A percentile compares a stretch with the other conserved stretches of the same genome.
Conservation (phyloP, 2,113 vertebrate species). For the Aleadryas rufinucha region DNA sequence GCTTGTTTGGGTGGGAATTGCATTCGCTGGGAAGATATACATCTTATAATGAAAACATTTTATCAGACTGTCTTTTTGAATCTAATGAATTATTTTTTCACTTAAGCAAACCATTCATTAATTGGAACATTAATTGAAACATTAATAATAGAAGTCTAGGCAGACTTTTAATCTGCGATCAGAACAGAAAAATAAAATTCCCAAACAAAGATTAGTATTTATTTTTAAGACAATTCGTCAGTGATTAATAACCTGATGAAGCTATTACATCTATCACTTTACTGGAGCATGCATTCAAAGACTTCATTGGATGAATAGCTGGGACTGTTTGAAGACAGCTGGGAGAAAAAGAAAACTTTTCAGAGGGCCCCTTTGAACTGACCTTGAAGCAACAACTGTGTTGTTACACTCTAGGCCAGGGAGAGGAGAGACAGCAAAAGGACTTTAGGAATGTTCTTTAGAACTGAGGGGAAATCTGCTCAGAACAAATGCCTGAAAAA, state of each 20-base stretch:
- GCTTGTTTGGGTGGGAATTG: background rate
- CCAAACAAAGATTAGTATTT: conserved; percentile 55
- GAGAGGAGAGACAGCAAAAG: background rate
- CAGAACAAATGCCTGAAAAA: background rate
- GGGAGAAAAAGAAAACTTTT: background rate
- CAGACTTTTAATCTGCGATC: conserved; percentile 29
- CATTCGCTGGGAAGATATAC: background rate
- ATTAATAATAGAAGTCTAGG: conserved; percentile 37
- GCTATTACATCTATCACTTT: conserved; percentile 1
- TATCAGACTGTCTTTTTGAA: conserved; percentile 21
- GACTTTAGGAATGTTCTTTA: background rate
- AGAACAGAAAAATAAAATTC: conserved; percentile 56
- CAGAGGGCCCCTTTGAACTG: background rate
- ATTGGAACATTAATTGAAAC: conserved; percentile 57
- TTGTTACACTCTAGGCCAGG: background rate
- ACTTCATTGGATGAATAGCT: background rate
- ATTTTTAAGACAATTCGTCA: conserved; percentile 25
- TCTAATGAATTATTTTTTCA: conserved; percentile 26
- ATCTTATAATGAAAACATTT: background rate
- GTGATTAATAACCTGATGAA: conserved; percentile 43
- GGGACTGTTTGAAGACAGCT: background rate
- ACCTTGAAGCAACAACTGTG: background rate
- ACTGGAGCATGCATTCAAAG: background rate
- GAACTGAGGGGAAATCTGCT: background rate
- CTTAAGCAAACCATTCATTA: conserved; percentile 55